phyloP scores from a whole-genome alignment of 1,140 invertebrate species.

The Achroia grisella region DNA sequence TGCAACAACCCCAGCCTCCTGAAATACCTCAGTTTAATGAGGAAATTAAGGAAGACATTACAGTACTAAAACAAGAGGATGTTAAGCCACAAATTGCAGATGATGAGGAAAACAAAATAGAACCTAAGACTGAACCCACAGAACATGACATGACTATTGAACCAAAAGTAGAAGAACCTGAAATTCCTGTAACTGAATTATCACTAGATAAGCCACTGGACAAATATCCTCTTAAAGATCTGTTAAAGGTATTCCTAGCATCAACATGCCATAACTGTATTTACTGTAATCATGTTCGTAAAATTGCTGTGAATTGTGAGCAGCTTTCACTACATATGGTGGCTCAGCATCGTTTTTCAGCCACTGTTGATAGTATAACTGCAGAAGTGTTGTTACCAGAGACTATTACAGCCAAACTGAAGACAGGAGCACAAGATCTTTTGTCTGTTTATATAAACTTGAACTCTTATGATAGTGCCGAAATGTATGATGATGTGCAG shows the following conservation, averaged over 20 bases:
- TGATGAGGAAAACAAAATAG: conserved; percentile 21
- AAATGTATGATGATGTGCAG: conserved; percentile 53
- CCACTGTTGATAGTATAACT: conserved; percentile 81
- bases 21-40: conserved; percentile 4
- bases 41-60: conserved; percentile 9
- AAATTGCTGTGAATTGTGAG: conserved; percentile 87
- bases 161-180: conserved; percentile 43
- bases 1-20: conserved; percentile 3
- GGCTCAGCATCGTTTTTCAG: conserved; percentile 82
- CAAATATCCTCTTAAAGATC: conserved; percentile 79
- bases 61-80: background rate
- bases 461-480: conserved; percentile 78
- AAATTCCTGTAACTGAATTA: conserved; percentile 79
- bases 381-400: conserved; percentile 82
- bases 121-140: conserved; percentile 37
- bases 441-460: conserved; percentile 80
- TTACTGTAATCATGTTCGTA: conserved; percentile 88
- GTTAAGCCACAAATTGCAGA: conserved; percentile 20
- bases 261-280: conserved; percentile 81
- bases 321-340: conserved; percentile 86
- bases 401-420: conserved; percentile 80
- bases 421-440: conserved; percentile 77
- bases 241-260: conserved; percentile 82
- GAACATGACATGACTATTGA: conserved; percentile 31
- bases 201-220: conserved; percentile 83